Evolutionary conservation across 2,113 vertebrate species (phyloP).

Genomic region (Nymphicus hollandicus): DNA sequence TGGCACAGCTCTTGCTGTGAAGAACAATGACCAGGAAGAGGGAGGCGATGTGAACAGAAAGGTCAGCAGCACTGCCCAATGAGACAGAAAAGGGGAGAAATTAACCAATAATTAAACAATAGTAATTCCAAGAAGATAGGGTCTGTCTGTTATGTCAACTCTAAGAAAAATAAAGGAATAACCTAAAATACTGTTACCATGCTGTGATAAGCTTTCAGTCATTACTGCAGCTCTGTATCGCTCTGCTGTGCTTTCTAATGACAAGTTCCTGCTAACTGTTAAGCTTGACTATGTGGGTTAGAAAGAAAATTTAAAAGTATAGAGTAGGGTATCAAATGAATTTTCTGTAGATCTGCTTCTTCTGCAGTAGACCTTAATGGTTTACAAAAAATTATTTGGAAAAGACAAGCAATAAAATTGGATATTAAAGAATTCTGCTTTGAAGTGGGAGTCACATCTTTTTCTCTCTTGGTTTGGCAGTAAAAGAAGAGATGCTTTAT

Average conservation of each 20-base stretch:
- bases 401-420: neutral
- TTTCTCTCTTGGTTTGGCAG: neutral
- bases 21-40: neutral
- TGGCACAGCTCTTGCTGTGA: neutral
- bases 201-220: neutral
- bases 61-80: neutral
- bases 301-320: neutral
- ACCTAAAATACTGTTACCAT: neutral
- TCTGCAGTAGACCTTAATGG: neutral
- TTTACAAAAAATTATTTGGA: neutral
- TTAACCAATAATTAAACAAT: neutral
- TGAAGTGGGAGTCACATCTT: neutral
- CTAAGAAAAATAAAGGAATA: neutral
- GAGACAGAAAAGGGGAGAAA: neutral
- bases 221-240: neutral
- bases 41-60: neutral
- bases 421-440: neutral
- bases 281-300: neutral
- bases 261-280: neutral
- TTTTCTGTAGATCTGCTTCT: neutral
- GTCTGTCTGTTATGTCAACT: neutral
- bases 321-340: neutral
- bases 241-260: neutral
- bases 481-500: neutral
- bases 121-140: neutral